phyloP scores from a whole-genome alignment of 2,113 vertebrate species.

The Corythoichthys haematopterus region DNA sequence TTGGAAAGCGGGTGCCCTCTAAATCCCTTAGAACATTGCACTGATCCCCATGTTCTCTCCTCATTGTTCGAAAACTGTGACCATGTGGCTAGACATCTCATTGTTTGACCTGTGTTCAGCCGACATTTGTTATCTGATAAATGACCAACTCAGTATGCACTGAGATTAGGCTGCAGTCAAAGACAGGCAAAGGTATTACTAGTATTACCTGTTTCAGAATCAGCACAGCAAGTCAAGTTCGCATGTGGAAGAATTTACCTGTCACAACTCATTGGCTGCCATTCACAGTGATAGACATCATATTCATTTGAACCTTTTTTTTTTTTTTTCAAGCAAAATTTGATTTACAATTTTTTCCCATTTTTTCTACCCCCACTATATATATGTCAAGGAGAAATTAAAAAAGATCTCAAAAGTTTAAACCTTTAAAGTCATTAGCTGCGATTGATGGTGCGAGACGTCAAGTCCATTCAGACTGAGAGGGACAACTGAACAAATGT shows the following conservation, averaged over 20 bases:
- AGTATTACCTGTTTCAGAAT: neutral
- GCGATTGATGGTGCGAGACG: too few species aligned
- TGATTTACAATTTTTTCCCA: too few species aligned
- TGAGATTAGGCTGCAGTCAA: neutral
- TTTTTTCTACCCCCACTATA: too few species aligned
- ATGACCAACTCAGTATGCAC: neutral
- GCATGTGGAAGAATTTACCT: neutral
- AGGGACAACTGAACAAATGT: too few species aligned
- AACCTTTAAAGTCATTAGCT: too few species aligned
- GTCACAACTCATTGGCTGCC: too few species aligned
- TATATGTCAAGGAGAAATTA: too few species aligned
- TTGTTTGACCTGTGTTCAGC: neutral
- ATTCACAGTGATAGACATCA: too few species aligned
- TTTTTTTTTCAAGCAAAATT: too few species aligned
- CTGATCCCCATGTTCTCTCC: constrained; percentile 25
- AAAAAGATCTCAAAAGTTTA: too few species aligned
- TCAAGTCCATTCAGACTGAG: too few species aligned
- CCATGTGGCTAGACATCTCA: constrained; percentile 1
- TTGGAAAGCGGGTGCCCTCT: constrained; percentile 36
- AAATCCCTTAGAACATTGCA: constrained; percentile 43
- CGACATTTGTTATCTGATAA: neutral
- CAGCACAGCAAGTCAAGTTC: neutral
- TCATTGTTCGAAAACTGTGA: constrained; percentile 9
- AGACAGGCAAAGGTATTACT: constrained; percentile 3
- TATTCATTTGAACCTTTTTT: too few species aligned